Percentiles rank a stretch among this genome's conserved stretches.
These are phyloP conservation scores for Hippocampus abdominalis DNA, from an alignment of 2,113 vertebrate species.

Conservation along the genomic window DNA sequence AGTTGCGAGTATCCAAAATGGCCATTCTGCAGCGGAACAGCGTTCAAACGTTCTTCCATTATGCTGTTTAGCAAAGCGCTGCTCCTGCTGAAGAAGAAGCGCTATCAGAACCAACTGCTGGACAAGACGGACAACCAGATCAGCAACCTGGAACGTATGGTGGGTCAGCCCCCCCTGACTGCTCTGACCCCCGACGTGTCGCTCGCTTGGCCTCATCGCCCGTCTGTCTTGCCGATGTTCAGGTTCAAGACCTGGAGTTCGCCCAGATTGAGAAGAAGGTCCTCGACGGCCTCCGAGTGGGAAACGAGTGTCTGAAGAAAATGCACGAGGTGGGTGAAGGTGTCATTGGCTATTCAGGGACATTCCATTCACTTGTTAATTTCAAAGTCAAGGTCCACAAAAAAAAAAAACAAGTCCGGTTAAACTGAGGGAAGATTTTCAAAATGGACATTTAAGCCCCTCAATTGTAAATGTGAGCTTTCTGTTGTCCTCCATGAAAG, in stretches of 20 bases:
- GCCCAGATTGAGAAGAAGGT: slow-evolving; percentile 94
- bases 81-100: slow-evolving; percentile 91
- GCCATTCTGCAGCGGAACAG: too few relatives aligned
- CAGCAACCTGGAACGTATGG: slow-evolving; percentile 92
- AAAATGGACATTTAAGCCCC: too few relatives aligned
- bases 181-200: accelerated
- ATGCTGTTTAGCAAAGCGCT: slow-evolving; percentile 78
- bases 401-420: too few relatives aligned
- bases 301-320: slow-evolving; percentile 92
- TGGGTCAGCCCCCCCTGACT: slow-evolving; percentile 45
- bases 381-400: too few relatives aligned
- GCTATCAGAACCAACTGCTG: slow-evolving; percentile 90
- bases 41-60: too few relatives aligned
- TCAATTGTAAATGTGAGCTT: too few relatives aligned
- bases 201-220: too few relatives aligned
- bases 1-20: too few relatives aligned
- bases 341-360: too few relatives aligned
- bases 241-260: slow-evolving; percentile 97
- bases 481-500: too few relatives aligned
- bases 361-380: too few relatives aligned
- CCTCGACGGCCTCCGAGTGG: slow-evolving; percentile 86
- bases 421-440: too few relatives aligned
- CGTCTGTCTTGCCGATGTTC: not conserved
- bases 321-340: slow-evolving; percentile 87
- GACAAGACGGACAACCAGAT: slow-evolving; percentile 93